Percentiles rank a stretch among this genome's conserved stretches.
Conservation (phyloP, 1,140 invertebrate genomes). For the Dolichoris vasculosae region DNA sequence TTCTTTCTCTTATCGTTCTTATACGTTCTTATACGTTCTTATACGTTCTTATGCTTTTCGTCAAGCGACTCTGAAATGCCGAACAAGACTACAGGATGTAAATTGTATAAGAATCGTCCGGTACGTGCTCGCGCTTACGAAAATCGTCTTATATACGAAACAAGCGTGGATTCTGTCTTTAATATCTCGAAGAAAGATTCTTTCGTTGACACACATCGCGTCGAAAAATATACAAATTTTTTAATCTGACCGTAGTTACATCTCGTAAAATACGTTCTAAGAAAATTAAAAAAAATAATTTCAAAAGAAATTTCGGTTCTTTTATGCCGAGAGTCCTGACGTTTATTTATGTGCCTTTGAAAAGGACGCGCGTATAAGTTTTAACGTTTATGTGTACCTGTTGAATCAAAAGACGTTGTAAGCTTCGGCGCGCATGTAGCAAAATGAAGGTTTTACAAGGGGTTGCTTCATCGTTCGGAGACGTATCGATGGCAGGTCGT, state of each 20-base stretch:
- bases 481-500: constrained; percentile 57
- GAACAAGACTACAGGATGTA: constrained; percentile 33
- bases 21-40: background rate
- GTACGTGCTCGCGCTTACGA: constrained; percentile 42
- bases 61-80: background rate
- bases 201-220: constrained; percentile 26
- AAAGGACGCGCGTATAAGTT: background rate
- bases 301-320: constrained; percentile 49
- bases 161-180: background rate
- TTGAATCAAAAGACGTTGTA: background rate
- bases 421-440: background rate
- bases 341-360: constrained; percentile 30
- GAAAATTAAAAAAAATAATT: constrained; percentile 23
- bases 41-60: constrained; percentile 2
- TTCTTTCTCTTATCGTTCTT: background rate
- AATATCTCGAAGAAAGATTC: constrained; percentile 28
- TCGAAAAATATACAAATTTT: constrained; percentile 24
- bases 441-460: constrained; percentile 47
- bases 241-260: constrained; percentile 26
- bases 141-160: constrained; percentile 17
- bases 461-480: constrained; percentile 65
- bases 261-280: background rate
- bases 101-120: constrained; percentile 28
- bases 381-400: background rate
- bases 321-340: constrained; percentile 50